Base-by-base conservation (phyloP, 2,888 invertebrate species). In the Pachymerium ferrugineum region DNA sequence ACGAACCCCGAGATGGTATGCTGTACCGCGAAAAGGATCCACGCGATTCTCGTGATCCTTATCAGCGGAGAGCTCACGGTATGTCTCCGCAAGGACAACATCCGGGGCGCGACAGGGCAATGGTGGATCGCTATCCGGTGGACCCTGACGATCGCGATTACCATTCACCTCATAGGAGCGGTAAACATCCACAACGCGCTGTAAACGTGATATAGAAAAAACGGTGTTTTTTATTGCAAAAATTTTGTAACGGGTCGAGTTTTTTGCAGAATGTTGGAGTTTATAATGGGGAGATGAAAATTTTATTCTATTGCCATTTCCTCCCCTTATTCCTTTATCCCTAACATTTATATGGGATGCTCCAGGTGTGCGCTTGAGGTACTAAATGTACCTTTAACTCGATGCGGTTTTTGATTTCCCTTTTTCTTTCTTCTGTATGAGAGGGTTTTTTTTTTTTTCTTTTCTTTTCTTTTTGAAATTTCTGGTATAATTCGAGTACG, bases 121-220 rank as follows among this genome's bases (percentile, higher is more conserved):
- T 70, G 31, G 8, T 62, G 30, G 74, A 74, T 25, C 62, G 67
- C 19, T 47, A 47, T n/a, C 47, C 47, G 5, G 47, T 47, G 12
- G 47, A 72, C 30, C 68, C 68, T 8, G 68, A 35, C 28, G 38
- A 42, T 12, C 8, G 76, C 16, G 75, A 75, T 12, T 75, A 75
- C 29, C 76, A 76, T 31, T 72, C 74, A 16, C 75, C 76, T 28
- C 73, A 73, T 30, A 68, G 75, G 28, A 74, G 73, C 25, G 71
- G 74, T 28, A 75, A 76, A 35, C 35, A 74, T 25, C 35, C 76
- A 10, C 76, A 76, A 30, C 33, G 76, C 33, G 71, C 73, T 1
- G 76, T 76, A 14, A 76, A 76, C 69, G 76, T 72, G 19, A 69
- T 76, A 14, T 76, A 76, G 73, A 74, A n/a, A 35, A 73, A 47